Evolutionary conservation across 2,888 invertebrate species (phyloP).

Genomic region (Merodon equestris): DNA sequence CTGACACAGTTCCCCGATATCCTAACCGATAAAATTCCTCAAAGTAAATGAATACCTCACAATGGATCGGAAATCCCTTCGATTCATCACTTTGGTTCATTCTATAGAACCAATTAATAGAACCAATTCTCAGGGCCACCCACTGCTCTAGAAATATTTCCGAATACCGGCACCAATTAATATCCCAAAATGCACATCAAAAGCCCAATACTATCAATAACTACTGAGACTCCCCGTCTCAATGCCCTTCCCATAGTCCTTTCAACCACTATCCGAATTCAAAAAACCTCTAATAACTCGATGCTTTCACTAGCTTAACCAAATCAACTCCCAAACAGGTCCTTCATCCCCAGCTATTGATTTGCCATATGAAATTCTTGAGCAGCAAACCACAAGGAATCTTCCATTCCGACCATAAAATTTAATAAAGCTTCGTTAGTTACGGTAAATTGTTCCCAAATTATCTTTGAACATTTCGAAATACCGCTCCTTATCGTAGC

Average conservation of each 20-base stretch:
- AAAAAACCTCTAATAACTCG: constrained; percentile 13
- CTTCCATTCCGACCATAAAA: constrained; percentile 3
- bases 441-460: constrained; percentile 8
- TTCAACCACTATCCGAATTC: constrained; percentile 19
- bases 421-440: constrained; percentile 20
- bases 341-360: background rate
- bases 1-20: no score
- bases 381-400: background rate
- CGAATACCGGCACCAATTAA: no score
- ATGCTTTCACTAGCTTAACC: background rate
- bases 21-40: no score
- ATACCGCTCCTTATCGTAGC: background rate
- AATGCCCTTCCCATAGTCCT: background rate
- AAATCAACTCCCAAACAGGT: constrained; percentile 1
- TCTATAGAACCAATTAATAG: no score
- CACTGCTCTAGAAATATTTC: no score
- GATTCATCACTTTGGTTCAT: no score
- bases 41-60: no score
- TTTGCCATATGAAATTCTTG: constrained; percentile 5
- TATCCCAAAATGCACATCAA: no score
- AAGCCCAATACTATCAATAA: no score
- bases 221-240: no score
- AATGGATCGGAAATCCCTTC: no score
- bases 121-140: no score
- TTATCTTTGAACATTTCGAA: constrained; percentile 5